Conservation (phyloP, 2,888 invertebrate species). For the Yponomeuta sedellus region DNA sequence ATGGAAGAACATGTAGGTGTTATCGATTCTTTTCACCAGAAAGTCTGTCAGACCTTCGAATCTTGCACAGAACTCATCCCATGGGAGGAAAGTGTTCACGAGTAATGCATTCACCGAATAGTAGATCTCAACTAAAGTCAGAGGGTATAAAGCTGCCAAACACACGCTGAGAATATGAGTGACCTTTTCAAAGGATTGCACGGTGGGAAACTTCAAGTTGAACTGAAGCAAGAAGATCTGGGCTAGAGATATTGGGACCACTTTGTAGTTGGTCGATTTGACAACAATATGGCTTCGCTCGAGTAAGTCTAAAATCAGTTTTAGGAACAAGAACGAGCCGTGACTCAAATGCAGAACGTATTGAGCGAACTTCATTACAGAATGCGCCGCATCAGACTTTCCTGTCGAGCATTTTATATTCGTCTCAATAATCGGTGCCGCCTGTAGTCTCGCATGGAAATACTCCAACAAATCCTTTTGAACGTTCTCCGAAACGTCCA, state of each 20-base stretch:
- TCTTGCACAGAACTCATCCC: slow-evolving; percentile 93
- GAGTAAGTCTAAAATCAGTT: slow-evolving; percentile 92
- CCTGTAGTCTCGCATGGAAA: slow-evolving; percentile 87
- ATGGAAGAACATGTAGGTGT: slow-evolving; percentile 98
- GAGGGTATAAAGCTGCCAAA: slow-evolving; percentile 92
- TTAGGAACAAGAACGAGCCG: slow-evolving; percentile 94
- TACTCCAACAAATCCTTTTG: slow-evolving; percentile 92
- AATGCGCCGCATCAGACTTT: slow-evolving; percentile 79
- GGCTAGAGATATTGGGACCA: slow-evolving; percentile 89
- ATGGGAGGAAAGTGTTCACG: slow-evolving; percentile 86
- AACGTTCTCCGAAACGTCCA: slow-evolving; percentile 87
- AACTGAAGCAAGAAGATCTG: slow-evolving; percentile 95
- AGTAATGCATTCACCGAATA: slow-evolving; percentile 93
- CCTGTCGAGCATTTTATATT: slow-evolving; percentile 84
- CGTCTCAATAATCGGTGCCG: slow-evolving; percentile 88
- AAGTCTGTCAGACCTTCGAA: slow-evolving; percentile 92
- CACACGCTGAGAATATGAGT: slow-evolving; percentile 93
- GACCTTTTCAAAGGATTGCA: slow-evolving; percentile 92
- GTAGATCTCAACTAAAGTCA: slow-evolving; percentile 93
- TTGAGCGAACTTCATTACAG: slow-evolving; percentile 87
- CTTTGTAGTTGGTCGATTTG: slow-evolving; percentile 95
- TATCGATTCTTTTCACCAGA: slow-evolving; percentile 92
- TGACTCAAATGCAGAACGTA: slow-evolving; percentile 89
- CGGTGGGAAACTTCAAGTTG: slow-evolving; percentile 93
- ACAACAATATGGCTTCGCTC: slow-evolving; percentile 94